Evolutionary conservation across 2,888 invertebrate species (phyloP).

Genomic region (Nasonia oneida): DNA sequence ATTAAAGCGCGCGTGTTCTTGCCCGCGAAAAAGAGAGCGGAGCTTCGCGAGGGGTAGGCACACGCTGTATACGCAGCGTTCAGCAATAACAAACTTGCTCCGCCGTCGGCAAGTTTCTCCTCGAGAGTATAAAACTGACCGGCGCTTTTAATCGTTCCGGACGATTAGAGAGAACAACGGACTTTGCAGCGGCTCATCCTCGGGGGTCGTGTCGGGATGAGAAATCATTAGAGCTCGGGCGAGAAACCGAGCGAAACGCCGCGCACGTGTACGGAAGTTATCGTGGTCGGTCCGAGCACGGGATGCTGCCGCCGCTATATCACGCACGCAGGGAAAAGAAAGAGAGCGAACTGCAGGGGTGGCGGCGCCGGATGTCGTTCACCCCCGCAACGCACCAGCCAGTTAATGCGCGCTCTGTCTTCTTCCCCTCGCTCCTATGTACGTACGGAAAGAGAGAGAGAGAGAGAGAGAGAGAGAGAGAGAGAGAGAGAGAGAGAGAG

Average conservation of each 20-base stretch:
- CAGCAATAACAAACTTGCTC: too few relatives aligned
- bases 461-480: background rate
- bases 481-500: background rate
- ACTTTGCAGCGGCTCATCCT: conserved; percentile 14
- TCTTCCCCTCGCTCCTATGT: conserved; percentile 19
- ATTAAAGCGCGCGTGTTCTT: conserved; percentile 39
- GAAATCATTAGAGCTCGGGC: conserved; percentile 30
- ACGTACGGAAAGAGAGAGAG: background rate
- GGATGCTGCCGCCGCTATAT: background rate
- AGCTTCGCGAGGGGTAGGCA: too few relatives aligned
- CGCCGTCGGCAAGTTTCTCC: conserved; percentile 25
- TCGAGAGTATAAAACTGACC: conserved; percentile 22
- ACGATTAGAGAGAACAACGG: conserved; percentile 36
- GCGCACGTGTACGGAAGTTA: conserved; percentile 67
- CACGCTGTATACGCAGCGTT: too few relatives aligned
- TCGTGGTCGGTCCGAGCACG: conserved; percentile 61
- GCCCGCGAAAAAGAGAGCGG: conserved; percentile 29
- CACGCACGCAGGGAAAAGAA: background rate
- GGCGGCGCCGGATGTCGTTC: conserved; percentile 53
- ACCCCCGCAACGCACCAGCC: conserved; percentile 60
- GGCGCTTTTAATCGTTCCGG: conserved; percentile 47
- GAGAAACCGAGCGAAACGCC: conserved; percentile 33
- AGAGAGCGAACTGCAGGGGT: conserved; percentile 21
- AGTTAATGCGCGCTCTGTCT: conserved; percentile 65
- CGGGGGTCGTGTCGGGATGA: background rate